These are phyloP conservation scores for Ferrisia virgata DNA, from an alignment of 2,888 invertebrate genomes.

Conservation along the genomic window DNA sequence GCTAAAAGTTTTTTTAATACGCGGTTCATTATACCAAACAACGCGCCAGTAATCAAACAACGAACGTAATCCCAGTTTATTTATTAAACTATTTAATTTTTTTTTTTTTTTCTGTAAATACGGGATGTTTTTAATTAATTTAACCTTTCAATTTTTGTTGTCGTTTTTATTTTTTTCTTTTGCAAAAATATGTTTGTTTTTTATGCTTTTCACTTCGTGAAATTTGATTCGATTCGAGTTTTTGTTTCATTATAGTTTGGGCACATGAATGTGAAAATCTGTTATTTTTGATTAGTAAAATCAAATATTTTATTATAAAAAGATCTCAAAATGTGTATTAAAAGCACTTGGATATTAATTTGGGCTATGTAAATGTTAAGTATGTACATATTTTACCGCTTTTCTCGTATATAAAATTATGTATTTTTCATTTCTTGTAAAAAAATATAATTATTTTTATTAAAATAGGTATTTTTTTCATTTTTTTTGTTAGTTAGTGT, in stretches of 20 bases:
- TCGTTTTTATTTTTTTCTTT: too few relatives aligned
- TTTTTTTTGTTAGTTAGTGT: too few relatives aligned
- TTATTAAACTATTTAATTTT: conserved; percentile 36
- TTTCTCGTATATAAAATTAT: conserved; percentile 24
- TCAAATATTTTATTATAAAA: conserved; percentile 30
- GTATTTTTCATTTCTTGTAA: conserved; percentile 38
- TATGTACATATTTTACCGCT: conserved; percentile 41
- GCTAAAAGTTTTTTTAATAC: neutral
- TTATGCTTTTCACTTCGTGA: neutral
- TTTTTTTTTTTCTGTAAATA: conserved; percentile 15
- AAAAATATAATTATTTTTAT: conserved; percentile 36
- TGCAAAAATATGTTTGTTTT: neutral
- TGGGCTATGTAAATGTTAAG: conserved; percentile 38
- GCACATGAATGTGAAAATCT: neutral
- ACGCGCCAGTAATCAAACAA: conserved; percentile 20
- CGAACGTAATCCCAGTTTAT: conserved; percentile 39
- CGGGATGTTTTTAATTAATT: conserved; percentile 7
- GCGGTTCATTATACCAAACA: neutral
- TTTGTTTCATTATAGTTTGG: neutral
- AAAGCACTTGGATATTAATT: conserved; percentile 44
- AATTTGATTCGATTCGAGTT: neutral
- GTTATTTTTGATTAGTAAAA: neutral
- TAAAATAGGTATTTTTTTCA: neutral
- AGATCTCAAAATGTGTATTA: conserved; percentile 44
- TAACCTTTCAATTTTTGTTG: conserved; percentile 4